Percentiles rank a stretch among this genome's conserved stretches.
Conservation (phyloP, 2,797 vertebrate genomes). For the Poliocrania exsul region DNA sequence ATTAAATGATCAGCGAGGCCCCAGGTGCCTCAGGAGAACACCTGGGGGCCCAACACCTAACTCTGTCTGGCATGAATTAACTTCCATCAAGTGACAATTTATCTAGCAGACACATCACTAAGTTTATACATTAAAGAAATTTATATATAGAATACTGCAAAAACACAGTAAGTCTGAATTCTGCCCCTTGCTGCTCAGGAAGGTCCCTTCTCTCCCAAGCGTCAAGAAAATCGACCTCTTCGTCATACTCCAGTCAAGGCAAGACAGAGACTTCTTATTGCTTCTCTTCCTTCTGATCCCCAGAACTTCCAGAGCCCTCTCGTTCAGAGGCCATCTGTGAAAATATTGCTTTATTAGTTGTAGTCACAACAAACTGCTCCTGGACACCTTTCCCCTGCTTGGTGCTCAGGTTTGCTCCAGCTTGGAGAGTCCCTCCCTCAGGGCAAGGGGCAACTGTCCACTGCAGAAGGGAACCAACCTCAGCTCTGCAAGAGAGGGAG, state of each 20-base stretch:
- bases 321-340: constrained; percentile 94
- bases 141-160: constrained; percentile 89
- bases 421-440: neutral
- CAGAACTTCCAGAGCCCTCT: constrained; percentile 83
- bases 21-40: constrained; percentile 27
- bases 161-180: constrained; percentile 92
- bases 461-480: neutral
- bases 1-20: constrained; percentile 41
- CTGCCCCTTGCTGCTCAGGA: constrained; percentile 81
- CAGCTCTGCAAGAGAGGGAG: neutral
- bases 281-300: constrained; percentile 90
- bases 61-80: constrained; percentile 56
- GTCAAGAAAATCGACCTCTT: constrained; percentile 72
- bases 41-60: constrained; percentile 8
- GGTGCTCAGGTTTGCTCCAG: neutral
- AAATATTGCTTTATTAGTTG: constrained; percentile 9
- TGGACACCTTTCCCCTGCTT: neutral
- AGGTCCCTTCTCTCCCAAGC: constrained; percentile 75
- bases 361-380: neutral
- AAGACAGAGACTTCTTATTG: constrained; percentile 69
- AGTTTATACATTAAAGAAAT: constrained; percentile 78
- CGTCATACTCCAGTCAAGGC: constrained; percentile 52
- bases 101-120: constrained; percentile 74
- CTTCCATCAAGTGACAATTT: constrained; percentile 73
- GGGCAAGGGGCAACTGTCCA: neutral